A percentile compares a stretch with the other conserved stretches of the same genome.
Evolutionary conservation across 2,113 vertebrate species (phyloP).

Genomic region (Centropus bengalensis): DNA sequence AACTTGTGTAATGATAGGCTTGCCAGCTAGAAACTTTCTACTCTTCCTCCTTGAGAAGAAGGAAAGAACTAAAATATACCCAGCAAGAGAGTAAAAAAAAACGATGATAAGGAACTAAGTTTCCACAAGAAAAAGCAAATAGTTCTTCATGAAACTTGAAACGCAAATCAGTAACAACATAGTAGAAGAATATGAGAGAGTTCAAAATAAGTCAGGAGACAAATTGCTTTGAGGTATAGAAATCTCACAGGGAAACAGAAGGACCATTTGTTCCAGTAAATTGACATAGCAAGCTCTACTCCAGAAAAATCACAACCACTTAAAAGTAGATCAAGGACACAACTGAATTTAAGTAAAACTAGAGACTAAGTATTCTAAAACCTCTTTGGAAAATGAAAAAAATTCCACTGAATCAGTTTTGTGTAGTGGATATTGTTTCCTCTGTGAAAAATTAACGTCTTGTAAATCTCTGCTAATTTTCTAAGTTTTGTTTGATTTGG

Average conservation of each 20-base stretch:
- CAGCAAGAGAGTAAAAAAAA: neutral
- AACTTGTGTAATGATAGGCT: neutral
- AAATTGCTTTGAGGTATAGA: slow-evolving; percentile 52
- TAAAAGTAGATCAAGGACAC: slow-evolving; percentile 53
- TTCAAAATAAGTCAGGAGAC: slow-evolving; percentile 31
- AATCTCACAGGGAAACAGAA: slow-evolving; percentile 44
- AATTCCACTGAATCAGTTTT: neutral
- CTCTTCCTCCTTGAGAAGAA: neutral
- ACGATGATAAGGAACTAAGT: neutral
- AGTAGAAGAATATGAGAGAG: slow-evolving; percentile 5
- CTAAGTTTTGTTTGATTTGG: neutral
- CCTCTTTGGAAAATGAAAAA: neutral
- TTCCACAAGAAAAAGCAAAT: slow-evolving; percentile 2
- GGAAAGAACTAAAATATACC: neutral
- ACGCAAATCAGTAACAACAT: slow-evolving; percentile 9
- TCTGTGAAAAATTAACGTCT: neutral
- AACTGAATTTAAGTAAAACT: slow-evolving; percentile 9
- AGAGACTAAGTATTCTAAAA: slow-evolving; percentile 1
- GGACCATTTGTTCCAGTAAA: slow-evolving; percentile 51
- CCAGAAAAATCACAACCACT: slow-evolving; percentile 32
- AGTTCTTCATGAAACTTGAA: slow-evolving; percentile 12
- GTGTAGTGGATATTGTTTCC: neutral
- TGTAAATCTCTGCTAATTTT: neutral
- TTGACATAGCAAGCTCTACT: slow-evolving; percentile 24
- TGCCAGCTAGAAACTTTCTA: neutral